phyloP scores from a whole-genome alignment of 2,113 vertebrate species.

The Gasterosteus nipponicus region DNA sequence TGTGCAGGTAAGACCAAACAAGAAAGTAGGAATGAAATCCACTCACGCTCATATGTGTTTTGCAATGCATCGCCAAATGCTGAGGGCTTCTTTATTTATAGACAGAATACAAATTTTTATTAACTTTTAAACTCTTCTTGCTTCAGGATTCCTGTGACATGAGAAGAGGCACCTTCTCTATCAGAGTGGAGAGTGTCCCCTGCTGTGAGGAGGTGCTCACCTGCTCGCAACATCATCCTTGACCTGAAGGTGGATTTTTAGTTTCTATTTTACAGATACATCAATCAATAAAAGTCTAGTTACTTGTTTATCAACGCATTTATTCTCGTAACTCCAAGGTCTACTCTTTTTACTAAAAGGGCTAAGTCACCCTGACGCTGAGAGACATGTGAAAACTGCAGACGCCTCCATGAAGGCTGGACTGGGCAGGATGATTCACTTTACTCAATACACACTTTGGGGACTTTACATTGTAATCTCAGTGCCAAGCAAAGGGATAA shows the following conservation, averaged over 20 bases:
- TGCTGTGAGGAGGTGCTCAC: slow-evolving; percentile 87
- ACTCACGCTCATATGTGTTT: not conserved
- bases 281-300: not conserved
- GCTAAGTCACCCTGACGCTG: slow-evolving; percentile 61
- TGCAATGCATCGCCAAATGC: not conserved
- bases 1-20: slow-evolving; percentile 70
- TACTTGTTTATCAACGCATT: not conserved
- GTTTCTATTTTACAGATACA: not conserved
- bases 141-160: slow-evolving; percentile 82
- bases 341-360: slow-evolving; percentile 47
- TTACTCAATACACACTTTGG: slow-evolving; percentile 80
- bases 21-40: not conserved
- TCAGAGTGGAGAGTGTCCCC: slow-evolving; percentile 84
- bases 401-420: slow-evolving; percentile 11
- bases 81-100: not conserved
- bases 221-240: slow-evolving; percentile 83
- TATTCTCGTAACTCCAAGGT: not conserved
- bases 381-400: slow-evolving; percentile 71
- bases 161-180: slow-evolving; percentile 73
- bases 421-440: slow-evolving; percentile 25
- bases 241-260: slow-evolving; percentile 75
- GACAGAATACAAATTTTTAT: not conserved
- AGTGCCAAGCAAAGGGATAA: slow-evolving; percentile 74
- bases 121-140: not conserved
- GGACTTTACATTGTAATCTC: slow-evolving; percentile 84